These are phyloP conservation scores for Stegodyphus dumicola DNA, from an alignment of 1,140 invertebrate genomes.

Conservation along the genomic window DNA sequence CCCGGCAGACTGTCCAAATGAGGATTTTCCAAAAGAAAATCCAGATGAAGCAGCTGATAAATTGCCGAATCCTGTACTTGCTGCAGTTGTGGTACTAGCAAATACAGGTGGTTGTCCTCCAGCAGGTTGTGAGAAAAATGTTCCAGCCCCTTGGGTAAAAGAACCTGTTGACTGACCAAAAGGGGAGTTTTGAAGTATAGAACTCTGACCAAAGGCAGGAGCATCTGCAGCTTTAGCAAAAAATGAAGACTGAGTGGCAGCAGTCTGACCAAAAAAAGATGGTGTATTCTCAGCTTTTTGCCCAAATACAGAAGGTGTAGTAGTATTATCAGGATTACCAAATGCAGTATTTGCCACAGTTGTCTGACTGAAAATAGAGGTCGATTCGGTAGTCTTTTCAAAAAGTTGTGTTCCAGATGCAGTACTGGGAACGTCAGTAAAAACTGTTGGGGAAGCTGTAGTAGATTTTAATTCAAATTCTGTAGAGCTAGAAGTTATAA, in stretches of 20 bases:
- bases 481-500: not conserved
- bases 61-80: conserved; percentile 18
- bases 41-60: conserved; percentile 15
- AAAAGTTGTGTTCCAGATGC: not conserved
- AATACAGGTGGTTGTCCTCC: conserved; percentile 1
- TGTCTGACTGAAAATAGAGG: not conserved
- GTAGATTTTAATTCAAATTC: not conserved
- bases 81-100: not conserved
- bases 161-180: conserved; percentile 4
- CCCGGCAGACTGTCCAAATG: conserved; percentile 49
- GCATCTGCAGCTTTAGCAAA: conserved; percentile 14
- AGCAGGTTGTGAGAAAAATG: conserved; percentile 28
- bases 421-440: not conserved
- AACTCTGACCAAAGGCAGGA: conserved; percentile 13
- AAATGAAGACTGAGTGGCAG: not conserved
- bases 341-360: not conserved
- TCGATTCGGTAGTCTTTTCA: not conserved
- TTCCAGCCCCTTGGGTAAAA: not conserved
- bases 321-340: not conserved
- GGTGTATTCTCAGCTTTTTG: too few species aligned
- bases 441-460: not conserved
- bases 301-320: not conserved
- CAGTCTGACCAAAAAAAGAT: conserved; percentile 17
- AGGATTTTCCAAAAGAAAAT: conserved; percentile 52
- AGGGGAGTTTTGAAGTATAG: not conserved